These are phyloP conservation scores for Subacronicta megacephala DNA, from an alignment of 2,888 invertebrate genomes.

Conservation along the genomic window DNA sequence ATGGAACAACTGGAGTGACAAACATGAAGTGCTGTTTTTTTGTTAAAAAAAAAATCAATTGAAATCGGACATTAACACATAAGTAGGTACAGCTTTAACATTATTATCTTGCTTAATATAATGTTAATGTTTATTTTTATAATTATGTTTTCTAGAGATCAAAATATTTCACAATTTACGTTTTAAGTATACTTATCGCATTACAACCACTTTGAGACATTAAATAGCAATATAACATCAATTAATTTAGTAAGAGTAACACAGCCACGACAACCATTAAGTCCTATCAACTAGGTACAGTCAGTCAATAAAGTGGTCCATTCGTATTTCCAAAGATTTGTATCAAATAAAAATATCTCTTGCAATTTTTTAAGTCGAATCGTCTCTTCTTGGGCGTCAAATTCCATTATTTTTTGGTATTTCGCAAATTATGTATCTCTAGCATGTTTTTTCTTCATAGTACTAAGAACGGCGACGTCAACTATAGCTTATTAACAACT, in stretches of 20 bases:
- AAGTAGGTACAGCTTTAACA: constrained; percentile 10
- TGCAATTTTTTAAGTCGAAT: too few species aligned
- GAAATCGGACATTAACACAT: constrained; percentile 28
- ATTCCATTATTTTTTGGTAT: too few species aligned
- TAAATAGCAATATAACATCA: constrained; percentile 28
- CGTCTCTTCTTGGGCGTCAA: too few species aligned
- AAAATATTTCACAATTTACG: constrained; percentile 46
- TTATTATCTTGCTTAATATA: constrained; percentile 18
- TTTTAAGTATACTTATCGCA: constrained; percentile 34
- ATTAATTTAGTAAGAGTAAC: constrained; percentile 30
- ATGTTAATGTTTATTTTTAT: too few species aligned
- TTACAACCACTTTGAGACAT: constrained; percentile 38
- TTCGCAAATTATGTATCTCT: too few species aligned
- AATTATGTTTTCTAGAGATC: constrained; percentile 46
- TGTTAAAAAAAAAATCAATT: background rate
- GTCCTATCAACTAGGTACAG: constrained; percentile 20
- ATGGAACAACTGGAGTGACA: too few species aligned
- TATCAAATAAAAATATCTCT: too few species aligned
- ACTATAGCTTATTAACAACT: too few species aligned
- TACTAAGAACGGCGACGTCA: too few species aligned
- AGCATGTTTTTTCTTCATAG: too few species aligned
- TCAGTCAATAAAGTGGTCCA: background rate
- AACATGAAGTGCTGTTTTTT: too few species aligned
- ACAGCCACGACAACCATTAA: constrained; percentile 52
- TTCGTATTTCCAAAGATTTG: background rate